phyloP scores from a whole-genome alignment of 2,113 vertebrate genomes.

The Acanthochromis polyacanthus region DNA sequence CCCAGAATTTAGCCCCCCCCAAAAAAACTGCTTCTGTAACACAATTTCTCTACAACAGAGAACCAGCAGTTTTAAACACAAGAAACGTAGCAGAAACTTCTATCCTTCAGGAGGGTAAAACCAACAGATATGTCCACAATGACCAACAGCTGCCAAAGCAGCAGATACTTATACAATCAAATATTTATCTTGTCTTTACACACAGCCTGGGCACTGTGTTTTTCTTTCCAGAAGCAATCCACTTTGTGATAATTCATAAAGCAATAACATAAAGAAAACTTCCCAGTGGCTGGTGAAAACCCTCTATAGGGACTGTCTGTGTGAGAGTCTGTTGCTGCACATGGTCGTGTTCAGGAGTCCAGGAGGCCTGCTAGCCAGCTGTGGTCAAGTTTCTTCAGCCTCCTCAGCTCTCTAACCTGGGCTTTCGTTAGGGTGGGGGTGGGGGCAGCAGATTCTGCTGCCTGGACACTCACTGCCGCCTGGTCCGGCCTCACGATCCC shows the following conservation, averaged over 20 bases:
- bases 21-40: too few species aligned
- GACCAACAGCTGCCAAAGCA: not conserved
- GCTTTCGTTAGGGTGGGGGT: constrained; percentile 83
- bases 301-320: not conserved
- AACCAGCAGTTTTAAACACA: too few species aligned
- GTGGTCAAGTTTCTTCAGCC: constrained; percentile 89
- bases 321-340: not conserved
- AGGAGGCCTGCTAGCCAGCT: constrained; percentile 85
- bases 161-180: not conserved
- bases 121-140: too few species aligned
- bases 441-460: not conserved
- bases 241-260: not conserved
- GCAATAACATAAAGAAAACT: not conserved
- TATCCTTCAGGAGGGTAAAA: too few species aligned
- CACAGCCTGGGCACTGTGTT: not conserved
- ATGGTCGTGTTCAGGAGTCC: constrained; percentile 43
- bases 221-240: not conserved
- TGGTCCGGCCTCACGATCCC: constrained; percentile 59
- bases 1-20: too few species aligned
- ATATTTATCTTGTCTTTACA: not conserved
- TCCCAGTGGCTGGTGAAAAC: constrained; percentile 6
- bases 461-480: constrained; percentile 30
- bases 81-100: too few species aligned
- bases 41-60: too few species aligned
- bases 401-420: constrained; percentile 88